Evolutionary conservation across 2,797 vertebrate species (phyloP), one percentile per base, ranked within the genome.

Genomic region (Mus minutoides): DNA sequence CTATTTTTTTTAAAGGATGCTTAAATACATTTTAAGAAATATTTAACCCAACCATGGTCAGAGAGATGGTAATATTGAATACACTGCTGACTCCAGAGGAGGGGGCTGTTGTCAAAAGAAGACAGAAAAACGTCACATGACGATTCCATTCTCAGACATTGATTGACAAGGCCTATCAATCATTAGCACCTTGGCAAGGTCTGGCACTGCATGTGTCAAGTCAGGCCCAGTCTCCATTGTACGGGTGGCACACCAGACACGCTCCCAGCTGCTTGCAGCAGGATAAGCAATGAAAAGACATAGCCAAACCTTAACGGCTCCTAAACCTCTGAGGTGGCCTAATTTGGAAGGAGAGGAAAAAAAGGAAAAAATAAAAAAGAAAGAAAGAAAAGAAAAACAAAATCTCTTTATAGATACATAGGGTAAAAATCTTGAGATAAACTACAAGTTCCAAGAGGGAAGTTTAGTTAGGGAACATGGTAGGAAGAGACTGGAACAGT

Each of bases 11-110:
- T 16, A 83, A 58, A 60, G 29, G 31, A 40, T 49, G 24, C 62
- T 86, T 91, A 89, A 71, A 52, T 78, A 73, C 11, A 90, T 46
- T 62, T 80, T 54, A 40, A 88, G 75, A 89, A 37, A 40, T 52
- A 78, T 37, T 46, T 83, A 75, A 52, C 22, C 58, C 43, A 75
- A 62, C 46, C 13, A 26, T 2, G 1, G 71, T 67, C 26, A 52
- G 92, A 91, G 29, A 93, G 84, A 75, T 14, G 14, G 76, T 14
- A 75, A 46, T 46, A 73, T 1, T 84, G 58, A 75, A 92, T 73
- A 87, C 52, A 60, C 9, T 84, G 52, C 60, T 40, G 29, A 52
- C 84, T 69, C 40, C 4, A 7, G 3, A 0, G 34, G 4, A 2
- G 22, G 22, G 34, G 16, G 40, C 11, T 34, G 2, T 89, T 21